phyloP scores from a whole-genome alignment of 2,113 vertebrate genomes.

The Jacana jacana region DNA sequence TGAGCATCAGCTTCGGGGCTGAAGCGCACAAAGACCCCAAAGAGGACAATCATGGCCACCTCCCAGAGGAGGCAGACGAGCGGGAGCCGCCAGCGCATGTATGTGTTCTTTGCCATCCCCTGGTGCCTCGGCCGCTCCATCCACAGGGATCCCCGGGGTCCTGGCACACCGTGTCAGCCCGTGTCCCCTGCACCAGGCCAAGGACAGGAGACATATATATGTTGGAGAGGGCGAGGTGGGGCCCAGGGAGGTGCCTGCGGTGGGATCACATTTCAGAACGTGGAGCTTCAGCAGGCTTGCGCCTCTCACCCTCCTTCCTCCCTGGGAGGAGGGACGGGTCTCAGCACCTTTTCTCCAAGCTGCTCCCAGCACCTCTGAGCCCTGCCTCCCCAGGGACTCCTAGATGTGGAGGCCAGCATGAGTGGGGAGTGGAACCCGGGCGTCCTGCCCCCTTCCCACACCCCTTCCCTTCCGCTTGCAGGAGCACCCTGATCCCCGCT shows the following conservation, averaged over 20 bases:
- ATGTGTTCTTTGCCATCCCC: constrained; percentile 80
- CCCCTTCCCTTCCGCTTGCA: neutral
- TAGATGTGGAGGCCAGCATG: neutral
- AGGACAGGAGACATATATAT: neutral
- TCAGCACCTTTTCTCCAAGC: neutral
- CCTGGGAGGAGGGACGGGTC: neutral
- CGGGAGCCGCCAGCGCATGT: constrained; percentile 85
- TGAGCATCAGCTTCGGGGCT: constrained; percentile 72
- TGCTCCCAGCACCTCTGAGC: neutral
- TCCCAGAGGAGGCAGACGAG: constrained; percentile 86
- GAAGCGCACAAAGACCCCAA: constrained; percentile 91
- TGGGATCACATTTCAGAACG: constrained; percentile 40
- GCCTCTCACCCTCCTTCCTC: neutral
- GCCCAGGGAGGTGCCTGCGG: constrained; percentile 40
- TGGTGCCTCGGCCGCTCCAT: neutral
- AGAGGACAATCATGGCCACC: constrained; percentile 86
- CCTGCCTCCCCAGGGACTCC: neutral
- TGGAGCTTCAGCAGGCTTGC: neutral
- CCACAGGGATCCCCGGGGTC: rapidly evolving
- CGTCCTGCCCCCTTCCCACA: neutral
- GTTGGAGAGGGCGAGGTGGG: neutral
- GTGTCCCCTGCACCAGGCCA: rapidly evolving
- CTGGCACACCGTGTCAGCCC: rapidly evolving
- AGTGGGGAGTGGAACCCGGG: neutral
- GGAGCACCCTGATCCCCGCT: neutral